phyloP scores from a whole-genome alignment of 1,140 invertebrate species.

The Brachionus plicatilis region DNA sequence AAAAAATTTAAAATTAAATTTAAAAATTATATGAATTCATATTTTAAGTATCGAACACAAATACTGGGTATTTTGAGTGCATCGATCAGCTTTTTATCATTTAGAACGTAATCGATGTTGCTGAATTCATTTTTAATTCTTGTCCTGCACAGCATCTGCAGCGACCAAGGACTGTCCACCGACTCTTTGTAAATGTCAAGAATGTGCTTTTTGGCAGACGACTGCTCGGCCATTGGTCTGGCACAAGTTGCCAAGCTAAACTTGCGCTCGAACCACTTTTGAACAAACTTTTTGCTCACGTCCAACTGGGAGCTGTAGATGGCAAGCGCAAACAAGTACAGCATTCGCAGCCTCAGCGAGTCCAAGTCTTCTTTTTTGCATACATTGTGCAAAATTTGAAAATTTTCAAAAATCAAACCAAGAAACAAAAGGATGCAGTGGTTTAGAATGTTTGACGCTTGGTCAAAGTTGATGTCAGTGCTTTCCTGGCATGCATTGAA shows the following conservation, averaged over 20 bases:
- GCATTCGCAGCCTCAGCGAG: not conserved
- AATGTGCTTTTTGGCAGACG: not conserved
- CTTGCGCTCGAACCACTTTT: conserved; percentile 12
- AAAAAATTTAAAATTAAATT: too few species aligned
- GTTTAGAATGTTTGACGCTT: not conserved
- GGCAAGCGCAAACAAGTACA: not conserved
- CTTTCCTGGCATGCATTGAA: not conserved
- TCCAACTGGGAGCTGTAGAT: conserved; percentile 22
- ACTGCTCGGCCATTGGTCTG: not conserved
- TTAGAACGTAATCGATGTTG: conserved; percentile 24
- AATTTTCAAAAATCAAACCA: not conserved
- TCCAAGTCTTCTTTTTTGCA: not conserved
- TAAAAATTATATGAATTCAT: not conserved
- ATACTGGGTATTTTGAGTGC: not conserved
- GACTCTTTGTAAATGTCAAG: not conserved
- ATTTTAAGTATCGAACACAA: conserved; percentile 30
- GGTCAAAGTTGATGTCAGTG: not conserved
- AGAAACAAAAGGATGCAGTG: not conserved
- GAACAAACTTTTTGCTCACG: conserved; percentile 15
- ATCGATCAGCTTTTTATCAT: conserved; percentile 17
- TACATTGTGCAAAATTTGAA: not conserved
- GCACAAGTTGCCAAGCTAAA: not conserved
- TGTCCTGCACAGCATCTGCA: not conserved
- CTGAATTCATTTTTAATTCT: not conserved
- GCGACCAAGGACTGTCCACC: not conserved